Evolutionary conservation across 2,888 invertebrate species (phyloP), one percentile per base, ranked within the genome.

Genomic region (Trypoxylon attenuatum): DNA sequence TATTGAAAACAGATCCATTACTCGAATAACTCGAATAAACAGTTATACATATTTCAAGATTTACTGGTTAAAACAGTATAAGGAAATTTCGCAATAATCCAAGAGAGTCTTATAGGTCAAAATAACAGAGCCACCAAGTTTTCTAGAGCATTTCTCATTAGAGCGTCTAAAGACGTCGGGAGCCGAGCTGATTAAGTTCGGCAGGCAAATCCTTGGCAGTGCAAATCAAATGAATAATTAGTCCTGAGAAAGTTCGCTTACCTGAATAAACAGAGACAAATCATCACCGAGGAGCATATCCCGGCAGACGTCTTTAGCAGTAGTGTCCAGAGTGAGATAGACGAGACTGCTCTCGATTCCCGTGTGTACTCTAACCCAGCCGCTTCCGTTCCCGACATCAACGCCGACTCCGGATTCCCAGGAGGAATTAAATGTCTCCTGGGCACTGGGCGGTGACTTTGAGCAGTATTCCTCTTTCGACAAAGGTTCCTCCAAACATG

Each of bases 311-410:
- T 88, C 88, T 16, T 78, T 87, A 41, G 90, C 90, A 62, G 89
- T 90, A 10, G 90, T 90, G 43, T 90, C 90, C 18, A 89, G 88
- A 75, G 90, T 90, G 47, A 90, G 87, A 58, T 90, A 89, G 69
- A 91, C 89, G 78, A 90, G 90, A 69, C 91, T 89, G 54, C 90
- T 90, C 61, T 90, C 88, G 73, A 90, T 89, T 59, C 91, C 91
- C 65, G 90, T 90, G 80, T 90, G 91, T 63, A 92, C 89, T 47
- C 92, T 88, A 66, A 91, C 89, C 91, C 91, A 92, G 59, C 91
- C 91, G 71, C 89, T 88, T 41, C 84, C 84, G 25, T 82, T 87
- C 74, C 86, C 89, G 84, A 89, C 88, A 82, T 89, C 90, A 84
- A 84, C 88, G 82, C 88, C 89, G 83, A 87, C 89, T 79, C 88